phyloP scores from a whole-genome alignment of 1,140 invertebrate genomes.

The Andrena cerasifolii region DNA sequence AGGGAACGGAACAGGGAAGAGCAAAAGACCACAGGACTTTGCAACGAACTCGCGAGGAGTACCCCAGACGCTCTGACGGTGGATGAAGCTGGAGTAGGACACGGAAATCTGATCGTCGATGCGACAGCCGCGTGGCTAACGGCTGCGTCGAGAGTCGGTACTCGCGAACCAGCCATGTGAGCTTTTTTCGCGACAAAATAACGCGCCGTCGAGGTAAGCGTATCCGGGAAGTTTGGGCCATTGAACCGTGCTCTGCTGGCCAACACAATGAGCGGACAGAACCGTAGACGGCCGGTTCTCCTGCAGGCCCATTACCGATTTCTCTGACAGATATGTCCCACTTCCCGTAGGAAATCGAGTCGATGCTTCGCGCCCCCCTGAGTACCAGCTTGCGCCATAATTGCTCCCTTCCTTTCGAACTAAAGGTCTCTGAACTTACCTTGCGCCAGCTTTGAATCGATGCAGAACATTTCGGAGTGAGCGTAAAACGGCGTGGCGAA shows the following conservation, averaged over 20 bases:
- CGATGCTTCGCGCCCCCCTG: slow-evolving; percentile 20
- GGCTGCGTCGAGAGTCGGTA: background rate
- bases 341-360: slow-evolving; percentile 57
- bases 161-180: background rate
- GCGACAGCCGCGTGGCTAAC: background rate
- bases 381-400: background rate
- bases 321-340: slow-evolving; percentile 40
- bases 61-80: too few species aligned
- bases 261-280: slow-evolving; percentile 55
- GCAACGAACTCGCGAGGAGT: background rate
- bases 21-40: too few species aligned
- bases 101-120: background rate
- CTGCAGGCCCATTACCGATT: slow-evolving; percentile 48
- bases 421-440: too few species aligned
- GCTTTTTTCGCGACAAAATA: slow-evolving; percentile 63
- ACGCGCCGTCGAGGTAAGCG: slow-evolving; percentile 55
- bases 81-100: background rate
- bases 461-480: too few species aligned
- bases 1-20: too few species aligned
- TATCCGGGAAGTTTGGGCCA: slow-evolving; percentile 81
- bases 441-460: too few species aligned
- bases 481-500: too few species aligned
- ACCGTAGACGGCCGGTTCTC: slow-evolving; percentile 29
- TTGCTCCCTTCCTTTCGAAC: background rate
- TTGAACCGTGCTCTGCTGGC: slow-evolving; percentile 74